Evolutionary conservation across 35 echinoderm and acorn worm genomes (phyloP).

Genomic region (Ptychodera flava): DNA sequence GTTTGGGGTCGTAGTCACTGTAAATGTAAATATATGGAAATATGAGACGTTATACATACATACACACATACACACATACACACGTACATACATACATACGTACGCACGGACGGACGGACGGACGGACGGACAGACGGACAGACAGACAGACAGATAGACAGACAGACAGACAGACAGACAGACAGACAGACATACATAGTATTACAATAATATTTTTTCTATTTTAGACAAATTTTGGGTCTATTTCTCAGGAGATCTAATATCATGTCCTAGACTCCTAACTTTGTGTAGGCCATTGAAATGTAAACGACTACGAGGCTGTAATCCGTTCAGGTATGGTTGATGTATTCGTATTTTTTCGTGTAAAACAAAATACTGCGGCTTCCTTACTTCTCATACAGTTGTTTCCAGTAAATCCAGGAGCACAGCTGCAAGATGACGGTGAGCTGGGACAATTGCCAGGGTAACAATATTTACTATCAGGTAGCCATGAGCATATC

Average conservation of each 20-base stretch:
- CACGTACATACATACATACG: neutral
- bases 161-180: neutral
- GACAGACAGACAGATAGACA: neutral
- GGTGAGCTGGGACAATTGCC: neutral
- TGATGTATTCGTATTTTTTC: neutral
- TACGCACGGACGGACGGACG: neutral
- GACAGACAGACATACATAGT: neutral
- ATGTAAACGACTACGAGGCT: neutral
- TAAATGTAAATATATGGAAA: neutral
- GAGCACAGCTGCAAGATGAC: neutral
- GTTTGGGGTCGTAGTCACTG: neutral
- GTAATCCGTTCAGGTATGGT: neutral
- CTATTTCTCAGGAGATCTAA: neutral
- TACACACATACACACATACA: neutral
- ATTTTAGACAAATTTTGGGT: neutral
- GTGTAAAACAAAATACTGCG: too few relatives aligned
- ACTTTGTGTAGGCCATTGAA: neutral
- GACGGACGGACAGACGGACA: neutral
- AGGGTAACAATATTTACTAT: neutral
- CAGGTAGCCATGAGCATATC: neutral
- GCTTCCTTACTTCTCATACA: neutral
- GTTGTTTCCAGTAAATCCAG: neutral
- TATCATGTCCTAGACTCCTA: neutral
- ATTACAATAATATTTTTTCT: neutral
- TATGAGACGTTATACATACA: neutral